phyloP scores from a whole-genome alignment of 2,113 vertebrate genomes.

The Himantopus leucocephalus region DNA sequence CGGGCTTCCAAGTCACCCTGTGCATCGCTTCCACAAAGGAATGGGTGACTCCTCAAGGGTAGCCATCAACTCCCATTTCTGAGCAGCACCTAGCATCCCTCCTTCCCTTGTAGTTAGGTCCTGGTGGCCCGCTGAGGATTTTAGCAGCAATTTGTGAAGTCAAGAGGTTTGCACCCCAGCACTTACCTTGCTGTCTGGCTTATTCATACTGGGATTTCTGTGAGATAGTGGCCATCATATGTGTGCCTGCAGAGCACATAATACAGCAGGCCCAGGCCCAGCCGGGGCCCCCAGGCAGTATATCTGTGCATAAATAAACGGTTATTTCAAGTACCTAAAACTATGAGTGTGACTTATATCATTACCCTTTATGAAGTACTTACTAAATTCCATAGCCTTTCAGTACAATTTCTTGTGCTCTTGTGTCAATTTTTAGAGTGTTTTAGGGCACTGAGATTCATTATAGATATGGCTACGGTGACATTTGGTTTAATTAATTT shows the following conservation, averaged over 20 bases:
- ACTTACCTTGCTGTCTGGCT: neutral
- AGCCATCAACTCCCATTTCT: neutral
- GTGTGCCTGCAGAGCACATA: neutral
- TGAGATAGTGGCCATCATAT: neutral
- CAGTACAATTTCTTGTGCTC: neutral
- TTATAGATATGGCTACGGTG: constrained; percentile 11
- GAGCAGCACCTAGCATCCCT: neutral
- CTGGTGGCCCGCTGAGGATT: neutral
- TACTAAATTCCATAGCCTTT: constrained; percentile 28
- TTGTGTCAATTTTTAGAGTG: constrained; percentile 6
- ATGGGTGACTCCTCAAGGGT: neutral
- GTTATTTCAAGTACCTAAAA: neutral
- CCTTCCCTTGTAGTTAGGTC: neutral
- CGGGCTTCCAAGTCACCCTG: neutral
- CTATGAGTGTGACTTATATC: neutral
- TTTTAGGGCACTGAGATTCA: constrained; percentile 23
- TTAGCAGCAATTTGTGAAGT: neutral
- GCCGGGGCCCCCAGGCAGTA: neutral
- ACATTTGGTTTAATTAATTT: constrained; percentile 55
- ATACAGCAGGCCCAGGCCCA: neutral
- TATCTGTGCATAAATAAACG: neutral
- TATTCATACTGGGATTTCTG: neutral
- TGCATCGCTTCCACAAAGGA: neutral
- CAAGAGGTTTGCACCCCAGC: neutral
- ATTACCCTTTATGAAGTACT: neutral